A percentile compares a stretch with the other conserved stretches of the same genome.
Evolutionary conservation across 2,888 invertebrate genomes (phyloP).

Genomic region (Epistrophe eligans): DNA sequence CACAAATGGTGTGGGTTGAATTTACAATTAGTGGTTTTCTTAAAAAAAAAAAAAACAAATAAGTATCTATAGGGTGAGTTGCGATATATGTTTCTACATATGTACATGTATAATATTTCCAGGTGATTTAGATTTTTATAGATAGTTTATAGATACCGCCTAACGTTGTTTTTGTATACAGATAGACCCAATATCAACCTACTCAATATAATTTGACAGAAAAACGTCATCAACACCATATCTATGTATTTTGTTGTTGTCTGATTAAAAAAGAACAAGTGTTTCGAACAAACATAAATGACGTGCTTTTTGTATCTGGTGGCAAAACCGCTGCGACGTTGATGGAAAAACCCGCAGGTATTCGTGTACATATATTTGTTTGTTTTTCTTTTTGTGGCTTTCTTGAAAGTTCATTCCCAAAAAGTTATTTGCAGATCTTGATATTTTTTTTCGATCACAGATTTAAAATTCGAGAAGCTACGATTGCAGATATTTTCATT

Average conservation of each 20-base stretch:
- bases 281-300: conserved; percentile 32
- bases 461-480: conserved; percentile 53
- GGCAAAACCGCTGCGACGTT: neutral
- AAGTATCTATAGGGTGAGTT: neutral
- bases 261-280: conserved; percentile 50
- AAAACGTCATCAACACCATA: conserved; percentile 33
- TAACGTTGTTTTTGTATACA: neutral
- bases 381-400: conserved; percentile 30
- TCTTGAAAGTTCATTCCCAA: conserved; percentile 14
- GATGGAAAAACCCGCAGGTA: conserved; percentile 27
- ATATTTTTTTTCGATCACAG: neutral
- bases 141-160: neutral
- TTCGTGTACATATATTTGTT: conserved; percentile 12
- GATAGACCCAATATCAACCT: conserved; percentile 16
- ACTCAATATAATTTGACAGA: conserved; percentile 23
- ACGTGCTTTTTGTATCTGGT: conserved; percentile 29
- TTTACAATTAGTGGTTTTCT: conserved; percentile 54
- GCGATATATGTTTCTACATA: neutral
- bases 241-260: neutral
- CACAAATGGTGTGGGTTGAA: conserved; percentile 62
- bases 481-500: neutral
- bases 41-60: neutral
- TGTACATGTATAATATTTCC: neutral
- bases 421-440: conserved; percentile 26
- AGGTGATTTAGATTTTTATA: neutral